Evolutionary conservation across 2,113 vertebrate species (phyloP).

Genomic region (Ceyx melanurus): DNA sequence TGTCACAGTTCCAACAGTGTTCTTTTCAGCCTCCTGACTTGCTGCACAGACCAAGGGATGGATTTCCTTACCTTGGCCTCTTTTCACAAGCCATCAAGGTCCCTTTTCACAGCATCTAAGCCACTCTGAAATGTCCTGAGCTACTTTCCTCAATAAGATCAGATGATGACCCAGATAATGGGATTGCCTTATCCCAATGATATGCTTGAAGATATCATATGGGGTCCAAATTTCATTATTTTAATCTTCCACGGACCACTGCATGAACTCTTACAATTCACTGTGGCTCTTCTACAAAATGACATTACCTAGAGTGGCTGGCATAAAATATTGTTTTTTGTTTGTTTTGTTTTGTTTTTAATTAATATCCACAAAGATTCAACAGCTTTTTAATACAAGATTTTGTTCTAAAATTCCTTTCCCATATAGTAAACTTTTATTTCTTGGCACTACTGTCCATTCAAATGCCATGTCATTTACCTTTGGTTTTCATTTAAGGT

Average conservation of each 20-base stretch:
- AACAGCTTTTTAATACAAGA: not conserved
- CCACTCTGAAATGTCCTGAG: not conserved
- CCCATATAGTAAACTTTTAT: not conserved
- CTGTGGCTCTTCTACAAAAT: not conserved
- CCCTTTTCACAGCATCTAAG: not conserved
- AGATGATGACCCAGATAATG: constrained; percentile 14
- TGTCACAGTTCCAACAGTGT: not conserved
- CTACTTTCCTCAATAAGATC: not conserved
- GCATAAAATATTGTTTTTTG: not conserved
- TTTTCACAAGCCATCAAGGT: not conserved
- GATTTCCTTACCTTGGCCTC: not conserved
- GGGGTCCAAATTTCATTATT: constrained; percentile 28
- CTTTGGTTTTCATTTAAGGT: not conserved
- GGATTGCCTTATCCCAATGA: not conserved
- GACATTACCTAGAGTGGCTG: not conserved
- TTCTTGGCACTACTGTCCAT: not conserved
- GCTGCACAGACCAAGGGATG: not conserved
- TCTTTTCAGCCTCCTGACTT: not conserved
- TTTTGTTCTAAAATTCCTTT: not conserved
- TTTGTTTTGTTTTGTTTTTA: too few species aligned
- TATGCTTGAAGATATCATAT: not conserved
- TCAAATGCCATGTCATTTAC: not conserved
- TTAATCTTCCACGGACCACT: constrained; percentile 26
- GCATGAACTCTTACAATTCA: not conserved
- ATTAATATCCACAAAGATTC: not conserved